Evolutionary conservation across 2,113 vertebrate species (phyloP).

Genomic region (Cairina moschata): DNA sequence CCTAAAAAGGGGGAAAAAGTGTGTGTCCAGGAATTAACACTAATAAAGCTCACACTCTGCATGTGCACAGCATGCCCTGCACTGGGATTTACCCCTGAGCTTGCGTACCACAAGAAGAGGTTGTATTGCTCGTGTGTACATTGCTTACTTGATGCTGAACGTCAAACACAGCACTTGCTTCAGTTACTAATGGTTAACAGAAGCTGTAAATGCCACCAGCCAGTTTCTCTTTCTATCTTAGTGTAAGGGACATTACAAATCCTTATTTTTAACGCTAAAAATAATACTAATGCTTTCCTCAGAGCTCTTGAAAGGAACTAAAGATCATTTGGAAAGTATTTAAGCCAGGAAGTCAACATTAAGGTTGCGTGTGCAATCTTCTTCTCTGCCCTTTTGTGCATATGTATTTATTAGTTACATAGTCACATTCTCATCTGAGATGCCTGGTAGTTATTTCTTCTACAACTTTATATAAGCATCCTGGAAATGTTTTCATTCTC

Average conservation of each 20-base stretch:
- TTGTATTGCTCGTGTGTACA: not conserved
- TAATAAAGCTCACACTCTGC: constrained; percentile 21
- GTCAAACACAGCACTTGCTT: not conserved
- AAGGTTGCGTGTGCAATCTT: not conserved
- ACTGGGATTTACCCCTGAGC: not conserved
- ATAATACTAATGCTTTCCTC: not conserved
- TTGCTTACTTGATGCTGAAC: not conserved
- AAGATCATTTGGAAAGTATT: not conserved
- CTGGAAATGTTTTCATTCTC: not conserved
- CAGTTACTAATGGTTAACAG: not conserved
- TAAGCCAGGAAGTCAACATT: not conserved
- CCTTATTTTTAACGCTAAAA: not conserved
- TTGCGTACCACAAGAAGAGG: not conserved
- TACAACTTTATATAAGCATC: not conserved
- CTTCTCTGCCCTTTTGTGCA: not conserved
- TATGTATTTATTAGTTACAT: not conserved
- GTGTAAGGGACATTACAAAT: not conserved
- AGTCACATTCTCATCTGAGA: not conserved
- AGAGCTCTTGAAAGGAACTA: not conserved
- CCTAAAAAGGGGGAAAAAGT: not conserved
- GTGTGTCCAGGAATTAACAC: not conserved
- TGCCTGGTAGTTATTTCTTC: not conserved
- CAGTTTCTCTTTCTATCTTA: not conserved
- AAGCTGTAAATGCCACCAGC: not conserved
- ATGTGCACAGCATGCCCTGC: constrained; percentile 62